Evolutionary conservation across 2,888 invertebrate genomes (phyloP).

Genomic region (Clunio marinus): DNA sequence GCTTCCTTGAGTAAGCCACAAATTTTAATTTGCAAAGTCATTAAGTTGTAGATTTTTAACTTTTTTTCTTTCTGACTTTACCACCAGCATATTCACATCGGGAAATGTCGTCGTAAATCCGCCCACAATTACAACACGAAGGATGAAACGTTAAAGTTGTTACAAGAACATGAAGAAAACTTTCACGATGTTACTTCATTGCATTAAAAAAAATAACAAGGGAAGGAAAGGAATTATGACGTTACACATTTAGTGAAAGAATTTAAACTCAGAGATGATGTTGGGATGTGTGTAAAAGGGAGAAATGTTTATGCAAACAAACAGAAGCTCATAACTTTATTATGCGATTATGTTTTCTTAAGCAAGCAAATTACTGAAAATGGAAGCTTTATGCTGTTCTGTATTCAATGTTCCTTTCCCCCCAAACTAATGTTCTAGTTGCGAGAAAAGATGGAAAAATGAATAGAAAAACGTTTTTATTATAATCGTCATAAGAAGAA

Average conservation of each 20-base stretch:
- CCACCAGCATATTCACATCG: too few relatives aligned
- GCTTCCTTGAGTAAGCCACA: neutral
- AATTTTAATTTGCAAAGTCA: conserved; percentile 24
- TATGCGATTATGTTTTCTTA: conserved; percentile 24
- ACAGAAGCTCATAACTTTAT: conserved; percentile 32
- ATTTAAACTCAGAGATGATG: neutral
- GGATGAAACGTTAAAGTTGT: neutral
- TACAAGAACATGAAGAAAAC: conserved; percentile 12
- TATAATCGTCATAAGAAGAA: too few relatives aligned
- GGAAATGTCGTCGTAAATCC: neutral
- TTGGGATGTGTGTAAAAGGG: neutral
- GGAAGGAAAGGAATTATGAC: conserved; percentile 8
- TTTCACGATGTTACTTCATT: neutral
- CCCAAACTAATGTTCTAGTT: too few relatives aligned
- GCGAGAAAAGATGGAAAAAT: conserved; percentile 27
- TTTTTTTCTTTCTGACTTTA: neutral
- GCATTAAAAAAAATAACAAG: too few relatives aligned
- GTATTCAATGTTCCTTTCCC: too few relatives aligned
- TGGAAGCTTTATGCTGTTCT: conserved; percentile 21
- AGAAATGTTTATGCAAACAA: neutral
- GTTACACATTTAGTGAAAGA: neutral
- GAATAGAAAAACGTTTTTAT: too few relatives aligned
- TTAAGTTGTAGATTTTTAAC: neutral
- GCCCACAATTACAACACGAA: neutral
- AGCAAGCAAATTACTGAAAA: conserved; percentile 32